A percentile compares a stretch with the other conserved stretches of the same genome.
These are phyloP conservation scores for Calycopis cecrops DNA, from an alignment of 1,140 invertebrate genomes.

Conservation along the genomic window DNA sequence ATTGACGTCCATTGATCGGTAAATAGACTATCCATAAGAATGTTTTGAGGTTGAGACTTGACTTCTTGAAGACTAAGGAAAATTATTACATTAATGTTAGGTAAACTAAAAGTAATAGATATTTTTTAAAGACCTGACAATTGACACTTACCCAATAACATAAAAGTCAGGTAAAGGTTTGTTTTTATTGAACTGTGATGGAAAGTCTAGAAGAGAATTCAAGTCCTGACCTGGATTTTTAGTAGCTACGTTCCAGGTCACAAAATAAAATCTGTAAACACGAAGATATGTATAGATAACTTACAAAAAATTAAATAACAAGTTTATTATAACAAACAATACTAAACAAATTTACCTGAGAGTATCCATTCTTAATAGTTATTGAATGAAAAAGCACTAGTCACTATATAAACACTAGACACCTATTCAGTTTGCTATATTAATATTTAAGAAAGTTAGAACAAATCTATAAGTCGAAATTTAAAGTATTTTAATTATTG, in stretches of 20 bases:
- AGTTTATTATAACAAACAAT: no score
- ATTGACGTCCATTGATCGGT: slow-evolving; percentile 90
- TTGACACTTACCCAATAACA: slow-evolving; percentile 80
- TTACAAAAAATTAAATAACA: no score
- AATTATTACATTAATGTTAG: not conserved
- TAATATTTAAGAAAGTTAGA: not conserved
- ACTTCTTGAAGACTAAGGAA: slow-evolving; percentile 89
- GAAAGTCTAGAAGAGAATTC: slow-evolving; percentile 80
- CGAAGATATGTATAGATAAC: not conserved
- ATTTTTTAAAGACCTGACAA: not conserved
- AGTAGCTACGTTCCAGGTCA: slow-evolving; percentile 91
- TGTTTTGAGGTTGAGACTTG: slow-evolving; percentile 90
- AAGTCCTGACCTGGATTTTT: slow-evolving; percentile 82
- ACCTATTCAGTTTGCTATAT: no score
- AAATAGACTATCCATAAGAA: slow-evolving; percentile 86
- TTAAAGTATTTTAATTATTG: not conserved
- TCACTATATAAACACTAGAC: not conserved
- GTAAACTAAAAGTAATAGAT: slow-evolving; percentile 6
- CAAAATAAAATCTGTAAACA: slow-evolving; percentile 80
- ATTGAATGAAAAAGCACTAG: not conserved
- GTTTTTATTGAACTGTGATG: slow-evolving; percentile 72
- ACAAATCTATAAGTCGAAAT: not conserved
- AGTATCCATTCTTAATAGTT: slow-evolving; percentile 11
- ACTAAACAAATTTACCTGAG: slow-evolving; percentile 12
- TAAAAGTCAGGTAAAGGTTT: slow-evolving; percentile 86